phyloP scores from a whole-genome alignment of 2,888 invertebrate species.

The Temnothorax unifasciatus region DNA sequence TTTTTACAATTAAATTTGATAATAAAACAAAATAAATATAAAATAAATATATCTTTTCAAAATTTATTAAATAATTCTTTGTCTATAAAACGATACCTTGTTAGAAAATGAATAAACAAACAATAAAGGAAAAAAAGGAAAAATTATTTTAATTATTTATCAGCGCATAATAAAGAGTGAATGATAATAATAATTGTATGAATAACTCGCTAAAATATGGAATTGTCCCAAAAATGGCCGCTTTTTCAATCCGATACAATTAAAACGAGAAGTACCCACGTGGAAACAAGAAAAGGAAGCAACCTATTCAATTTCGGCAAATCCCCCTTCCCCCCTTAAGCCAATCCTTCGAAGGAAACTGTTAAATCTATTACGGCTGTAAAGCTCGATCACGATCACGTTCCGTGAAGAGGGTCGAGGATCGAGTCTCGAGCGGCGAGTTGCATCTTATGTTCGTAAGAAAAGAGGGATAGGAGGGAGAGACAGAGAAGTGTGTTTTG shows the following conservation, averaged over 20 bases:
- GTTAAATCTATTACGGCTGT: slow-evolving; percentile 80
- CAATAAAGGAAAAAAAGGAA: background rate
- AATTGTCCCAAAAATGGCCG: background rate
- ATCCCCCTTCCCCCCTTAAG: slow-evolving; percentile 43
- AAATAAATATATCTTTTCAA: background rate
- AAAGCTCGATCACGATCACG: slow-evolving; percentile 73
- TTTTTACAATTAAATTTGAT: background rate
- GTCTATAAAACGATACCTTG: background rate
- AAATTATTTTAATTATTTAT: background rate
- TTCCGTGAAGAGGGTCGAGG: slow-evolving; percentile 49
- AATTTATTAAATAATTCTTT: background rate
- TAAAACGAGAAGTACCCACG: slow-evolving; percentile 7
- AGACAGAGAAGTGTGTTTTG: slow-evolving; percentile 60
- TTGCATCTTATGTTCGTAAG: slow-evolving; percentile 34
- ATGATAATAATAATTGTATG: background rate
- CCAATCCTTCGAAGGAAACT: slow-evolving; percentile 75
- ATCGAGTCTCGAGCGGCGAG: slow-evolving; percentile 38
- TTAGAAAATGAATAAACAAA: background rate
- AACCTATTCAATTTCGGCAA: slow-evolving; percentile 26
- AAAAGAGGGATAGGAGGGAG: background rate
- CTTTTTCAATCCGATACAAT: slow-evolving; percentile 20
- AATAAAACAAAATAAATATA: background rate
- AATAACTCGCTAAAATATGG: background rate
- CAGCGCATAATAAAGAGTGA: background rate
- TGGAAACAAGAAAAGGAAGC: slow-evolving; percentile 6